Evolutionary conservation across 1,140 invertebrate genomes (phyloP).

Genomic region (Ooceraea biroi): DNA sequence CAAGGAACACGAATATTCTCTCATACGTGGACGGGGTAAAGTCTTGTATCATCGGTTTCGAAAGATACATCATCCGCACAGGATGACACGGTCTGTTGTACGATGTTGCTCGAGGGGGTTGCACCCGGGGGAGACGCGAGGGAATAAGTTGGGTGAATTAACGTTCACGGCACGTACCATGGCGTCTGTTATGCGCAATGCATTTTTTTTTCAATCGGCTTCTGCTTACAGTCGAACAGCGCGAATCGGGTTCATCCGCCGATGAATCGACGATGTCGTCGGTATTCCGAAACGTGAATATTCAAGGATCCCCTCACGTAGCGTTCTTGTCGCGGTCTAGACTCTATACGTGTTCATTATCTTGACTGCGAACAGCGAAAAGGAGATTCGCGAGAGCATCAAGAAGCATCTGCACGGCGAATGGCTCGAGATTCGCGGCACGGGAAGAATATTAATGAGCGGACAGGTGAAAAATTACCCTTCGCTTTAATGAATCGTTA

Average conservation of each 20-base stretch:
- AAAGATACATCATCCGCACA: too few species aligned
- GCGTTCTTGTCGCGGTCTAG: neutral
- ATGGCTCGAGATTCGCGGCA: constrained; percentile 34
- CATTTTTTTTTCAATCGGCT: constrained; percentile 50
- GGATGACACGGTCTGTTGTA: neutral
- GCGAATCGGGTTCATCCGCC: constrained; percentile 25
- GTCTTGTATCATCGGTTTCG: too few species aligned
- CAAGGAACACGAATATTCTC: too few species aligned
- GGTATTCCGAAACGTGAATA: constrained; percentile 28
- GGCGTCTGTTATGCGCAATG: constrained; percentile 11
- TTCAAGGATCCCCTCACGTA: neutral
- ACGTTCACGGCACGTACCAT: constrained; percentile 37
- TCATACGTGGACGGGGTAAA: too few species aligned
- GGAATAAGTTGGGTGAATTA: constrained; percentile 35
- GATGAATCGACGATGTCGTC: constrained; percentile 14
- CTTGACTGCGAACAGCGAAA: neutral
- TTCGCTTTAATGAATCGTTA: constrained; percentile 49
- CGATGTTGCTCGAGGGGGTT: neutral
- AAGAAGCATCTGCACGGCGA: neutral
- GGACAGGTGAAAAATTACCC: constrained; percentile 56
- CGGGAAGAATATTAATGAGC: constrained; percentile 54
- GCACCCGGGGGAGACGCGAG: neutral
- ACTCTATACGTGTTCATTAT: constrained; percentile 23
- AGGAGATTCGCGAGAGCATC: constrained; percentile 27
- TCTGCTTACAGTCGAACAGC: neutral